Base-by-base conservation (phyloP, 1,140 invertebrate species). In the Drosophila ananassae region DNA sequence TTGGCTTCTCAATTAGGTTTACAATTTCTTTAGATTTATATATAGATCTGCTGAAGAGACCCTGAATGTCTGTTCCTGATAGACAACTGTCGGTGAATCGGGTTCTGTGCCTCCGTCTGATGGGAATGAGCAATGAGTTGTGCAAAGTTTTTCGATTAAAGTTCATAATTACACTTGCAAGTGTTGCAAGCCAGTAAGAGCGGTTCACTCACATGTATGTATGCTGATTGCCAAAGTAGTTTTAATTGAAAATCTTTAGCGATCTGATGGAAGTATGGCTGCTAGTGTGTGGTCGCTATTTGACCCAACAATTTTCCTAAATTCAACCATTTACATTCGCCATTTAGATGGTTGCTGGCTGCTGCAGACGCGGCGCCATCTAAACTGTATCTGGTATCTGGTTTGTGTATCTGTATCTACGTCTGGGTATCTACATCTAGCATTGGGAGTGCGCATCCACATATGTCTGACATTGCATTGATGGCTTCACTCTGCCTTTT, bases 161-260 rank as follows among this genome's bases (percentile, higher is more conserved):
- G 83, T 87, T 87, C 82, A 87, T 87, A 87, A 87, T 87, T 87
- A 87, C 83, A 89, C 71, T 85, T 87, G 82, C 82, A 78, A 87
- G 59, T 55, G 73, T 51, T 55, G 44, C 44, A 10, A 13, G 6
- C 51, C 51, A 34, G 30, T 7, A n/a, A 58, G 63, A 67, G 57
- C 61, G 67, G 53, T 21, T 47, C 61, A n/a, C 56, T 73, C 62
- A 66, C 71, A 76, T 10, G 12, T 37, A 37, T n/a, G 34, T 74
- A 87, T 83, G 66, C 64, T 79, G 83, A 83, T 83, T 82, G 76
- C 66, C 76, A 59, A 89, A 89, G 79, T 89, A 77, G 72, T 89
- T 89, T 87, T 87, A 87, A 87, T 89, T 82, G 79, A 79, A 87
- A 89, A 89, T 89, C 83, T 79, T 89, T 89, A 69, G 79, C 60